Evolutionary conservation across 2,113 vertebrate species (phyloP).

Genomic region (Cyanoramphus novaezelandiae): DNA sequence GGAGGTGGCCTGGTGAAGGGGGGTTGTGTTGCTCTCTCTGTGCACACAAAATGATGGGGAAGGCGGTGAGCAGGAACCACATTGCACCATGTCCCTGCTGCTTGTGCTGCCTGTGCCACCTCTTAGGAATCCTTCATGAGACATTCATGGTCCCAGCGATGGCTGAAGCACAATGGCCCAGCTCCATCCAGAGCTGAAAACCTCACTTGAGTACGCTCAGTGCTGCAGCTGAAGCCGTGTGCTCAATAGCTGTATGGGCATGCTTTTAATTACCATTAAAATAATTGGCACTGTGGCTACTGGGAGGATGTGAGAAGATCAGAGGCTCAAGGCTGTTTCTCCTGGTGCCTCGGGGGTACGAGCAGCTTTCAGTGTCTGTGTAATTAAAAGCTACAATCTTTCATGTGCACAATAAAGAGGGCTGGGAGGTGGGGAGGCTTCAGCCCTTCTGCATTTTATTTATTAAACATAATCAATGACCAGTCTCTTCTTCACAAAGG

Average conservation of each 20-base stretch:
- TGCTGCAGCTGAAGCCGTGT: constrained; percentile 7
- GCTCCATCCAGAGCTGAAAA: background rate
- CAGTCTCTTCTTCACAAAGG: constrained; percentile 11
- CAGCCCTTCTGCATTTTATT: constrained; percentile 70
- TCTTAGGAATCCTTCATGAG: background rate
- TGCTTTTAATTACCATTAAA: constrained; percentile 81
- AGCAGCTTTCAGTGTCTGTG: constrained; percentile 73
- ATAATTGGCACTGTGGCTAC: constrained; percentile 78
- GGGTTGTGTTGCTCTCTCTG: accelerated
- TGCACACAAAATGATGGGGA: accelerated
- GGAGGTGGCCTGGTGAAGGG: background rate
- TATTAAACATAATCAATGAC: constrained; percentile 72
- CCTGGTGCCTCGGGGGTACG: constrained; percentile 51
- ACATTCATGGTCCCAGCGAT: accelerated
- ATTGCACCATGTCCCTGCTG: accelerated
- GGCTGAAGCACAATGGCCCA: accelerated
- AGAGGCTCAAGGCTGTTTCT: constrained; percentile 72
- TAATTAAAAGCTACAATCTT: constrained; percentile 81
- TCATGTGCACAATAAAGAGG: constrained; percentile 77
- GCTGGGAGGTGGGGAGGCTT: constrained; percentile 64
- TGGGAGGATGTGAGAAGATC: constrained; percentile 69
- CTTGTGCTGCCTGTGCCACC: background rate
- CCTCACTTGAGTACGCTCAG: background rate
- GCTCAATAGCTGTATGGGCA: constrained; percentile 47
- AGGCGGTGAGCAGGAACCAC: background rate